These are phyloP conservation scores for Heliconius aoede DNA, from an alignment of 2,888 invertebrate species.

Conservation along the genomic window DNA sequence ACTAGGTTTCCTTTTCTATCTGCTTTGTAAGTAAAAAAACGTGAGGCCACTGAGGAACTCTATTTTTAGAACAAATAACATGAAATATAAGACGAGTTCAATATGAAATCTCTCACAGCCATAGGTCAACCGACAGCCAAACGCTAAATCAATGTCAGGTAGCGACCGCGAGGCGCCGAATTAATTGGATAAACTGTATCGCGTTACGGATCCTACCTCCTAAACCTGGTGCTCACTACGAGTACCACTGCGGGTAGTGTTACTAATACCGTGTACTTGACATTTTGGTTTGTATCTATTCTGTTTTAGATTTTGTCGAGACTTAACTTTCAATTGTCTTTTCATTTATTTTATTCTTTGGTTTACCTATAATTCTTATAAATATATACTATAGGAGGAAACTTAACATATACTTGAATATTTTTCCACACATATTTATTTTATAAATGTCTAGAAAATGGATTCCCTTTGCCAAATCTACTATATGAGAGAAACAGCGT, in stretches of 20 bases:
- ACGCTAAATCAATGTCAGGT: constrained; percentile 18
- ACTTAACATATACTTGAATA: too few species aligned
- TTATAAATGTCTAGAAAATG: too few species aligned
- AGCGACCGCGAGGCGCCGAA: constrained; percentile 44
- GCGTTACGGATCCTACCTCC: constrained; percentile 35
- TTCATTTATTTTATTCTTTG: too few species aligned
- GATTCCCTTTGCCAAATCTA: neutral
- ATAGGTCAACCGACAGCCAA: neutral
- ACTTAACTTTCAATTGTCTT: too few species aligned
- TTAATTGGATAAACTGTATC: constrained; percentile 49
- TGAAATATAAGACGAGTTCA: too few species aligned
- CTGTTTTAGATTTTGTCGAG: neutral
- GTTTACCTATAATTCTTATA: too few species aligned
- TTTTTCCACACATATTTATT: too few species aligned
- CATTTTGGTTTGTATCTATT: neutral
- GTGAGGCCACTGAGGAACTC: too few species aligned
- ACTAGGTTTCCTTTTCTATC: too few species aligned
- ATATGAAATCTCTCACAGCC: neutral
- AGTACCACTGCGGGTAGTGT: neutral
- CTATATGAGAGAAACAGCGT: neutral
- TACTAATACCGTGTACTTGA: constrained; percentile 27
- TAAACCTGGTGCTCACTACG: constrained; percentile 20
- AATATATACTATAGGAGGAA: too few species aligned
- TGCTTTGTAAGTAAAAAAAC: too few species aligned
- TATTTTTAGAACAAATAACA: too few species aligned